Conservation (phyloP, 2,888 invertebrate species). For the Diarsia mendica region DNA sequence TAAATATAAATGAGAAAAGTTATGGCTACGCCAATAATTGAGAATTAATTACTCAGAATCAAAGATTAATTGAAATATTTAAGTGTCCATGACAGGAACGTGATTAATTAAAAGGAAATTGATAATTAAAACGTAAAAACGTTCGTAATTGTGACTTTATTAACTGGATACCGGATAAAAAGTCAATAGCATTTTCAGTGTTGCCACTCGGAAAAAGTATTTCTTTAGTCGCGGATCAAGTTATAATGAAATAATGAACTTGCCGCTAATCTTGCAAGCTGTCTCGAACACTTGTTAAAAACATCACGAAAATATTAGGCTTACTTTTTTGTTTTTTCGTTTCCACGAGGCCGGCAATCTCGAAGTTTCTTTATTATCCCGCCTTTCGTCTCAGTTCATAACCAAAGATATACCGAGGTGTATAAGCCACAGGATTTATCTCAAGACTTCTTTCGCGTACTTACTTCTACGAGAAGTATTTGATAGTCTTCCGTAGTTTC, state of each 20-base stretch:
- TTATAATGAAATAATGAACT: conserved; percentile 76
- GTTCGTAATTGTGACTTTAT: conserved; percentile 15
- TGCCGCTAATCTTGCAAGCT: conserved; percentile 73
- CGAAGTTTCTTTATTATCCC: conserved; percentile 51
- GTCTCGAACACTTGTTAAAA: conserved; percentile 71
- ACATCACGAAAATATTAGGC: conserved; percentile 57
- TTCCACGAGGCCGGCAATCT: conserved; percentile 31
- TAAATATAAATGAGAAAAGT: conserved; percentile 59
- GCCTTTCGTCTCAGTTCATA: conserved; percentile 40
- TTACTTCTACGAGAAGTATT: conserved; percentile 25
- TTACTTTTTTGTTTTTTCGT: conserved; percentile 41
- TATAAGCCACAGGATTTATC: conserved; percentile 48
- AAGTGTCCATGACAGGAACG: conserved; percentile 29
- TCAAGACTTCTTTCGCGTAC: conserved; percentile 14
- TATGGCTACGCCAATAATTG: conserved; percentile 42
- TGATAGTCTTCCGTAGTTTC: conserved; percentile 31
- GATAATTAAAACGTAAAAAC: conserved; percentile 34
- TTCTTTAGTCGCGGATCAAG: conserved; percentile 67
- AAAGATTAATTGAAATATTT: conserved; percentile 44
- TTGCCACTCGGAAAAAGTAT: conserved; percentile 57
- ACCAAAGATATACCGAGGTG: conserved; percentile 38
- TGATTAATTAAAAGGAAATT: conserved; percentile 39
- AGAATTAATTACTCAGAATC: conserved; percentile 36
- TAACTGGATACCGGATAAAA: conserved; percentile 60
- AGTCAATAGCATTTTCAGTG: conserved; percentile 56